Evolutionary conservation across 1,140 invertebrate genomes (phyloP), one percentile per base, ranked within the genome.

Genomic region (Chionoecetes opilio): DNA sequence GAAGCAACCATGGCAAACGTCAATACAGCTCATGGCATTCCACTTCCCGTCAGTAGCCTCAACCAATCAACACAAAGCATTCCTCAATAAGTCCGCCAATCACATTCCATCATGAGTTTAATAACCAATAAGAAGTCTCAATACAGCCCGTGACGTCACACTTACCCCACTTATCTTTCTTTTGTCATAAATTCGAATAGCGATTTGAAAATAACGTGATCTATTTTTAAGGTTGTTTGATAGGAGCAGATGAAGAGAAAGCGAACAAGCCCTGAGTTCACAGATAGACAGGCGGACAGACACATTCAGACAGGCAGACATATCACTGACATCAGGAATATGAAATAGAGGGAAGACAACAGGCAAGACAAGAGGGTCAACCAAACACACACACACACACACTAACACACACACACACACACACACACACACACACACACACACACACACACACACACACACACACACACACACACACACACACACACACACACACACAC

Each of bases 361-460:
- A 75, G 21, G n/a, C 9, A 75, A 26, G 63, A 86, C 84, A 86
- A 32, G 35, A 38, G 35, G 32, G 84, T 86, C 32, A 86, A 32
- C 32, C 8, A 86, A 32, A 86, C 26, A 11, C 35, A 75, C 63
- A 75, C 63, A 17, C 9, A 75, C 63, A 75, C 63, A 75, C 9
- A 75, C 63, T n/a, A 17, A 75, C 63, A n/a, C 9, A 75, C 63
- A n/a, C 63, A 75, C 63, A 75, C 63, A 75, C 63, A 75, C 63
- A 75, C 63, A 75, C 63, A 75, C 63, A 75, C 63, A 75, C 63
- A 75, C 63, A 75, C 63, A n/a, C 46, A 53, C 46, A 53, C 46
- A 53, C 46, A 53, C 46, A 53, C 46, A 53, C 46, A 53, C 46
- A 53, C 46, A 53, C 46, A 53, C 46, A 53, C 46, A 53, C 46